Evolutionary conservation across 2,113 vertebrate genomes (phyloP), one percentile per base, ranked within the genome.

Genomic region (Oenanthe oenanthe): DNA sequence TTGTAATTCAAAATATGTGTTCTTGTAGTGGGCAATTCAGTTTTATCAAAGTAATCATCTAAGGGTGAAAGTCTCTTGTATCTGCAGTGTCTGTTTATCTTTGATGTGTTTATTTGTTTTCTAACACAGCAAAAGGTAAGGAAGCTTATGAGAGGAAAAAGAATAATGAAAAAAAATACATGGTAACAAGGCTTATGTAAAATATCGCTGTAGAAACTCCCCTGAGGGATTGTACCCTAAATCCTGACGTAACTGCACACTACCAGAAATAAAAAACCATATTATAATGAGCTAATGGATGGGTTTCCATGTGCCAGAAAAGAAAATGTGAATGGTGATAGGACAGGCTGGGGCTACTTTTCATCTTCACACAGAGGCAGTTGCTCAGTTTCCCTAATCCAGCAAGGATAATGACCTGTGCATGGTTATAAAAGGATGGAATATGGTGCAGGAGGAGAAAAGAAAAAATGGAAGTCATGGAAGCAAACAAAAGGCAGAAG

Each of bases 21-120:
- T 76, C 62, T 75, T 85, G 66, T 79, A 58, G 51, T 78, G 50
- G 77, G 42, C 0, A 53, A 17, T 88, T 90, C 4, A 1, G n/a
- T 93, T 88, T 88, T 81, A 89, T 92, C 76, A 48, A 74, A 66
- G 18, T 89, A 89, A 53, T 80, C 45, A 77, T 80, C 74, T 76
- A 62, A 78, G 72, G 29, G 32, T 74, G 75, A 80, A 66, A 74
- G 34, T 92, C 40, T 92, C 32, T 40, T 83, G 8, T 67, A 36
- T 67, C 32, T 74, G 40, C 63, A 71, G 13, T 85, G 40, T 66
- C 71, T 88, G 50, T 82, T 87, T 87, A 73, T 68, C 71, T 91
- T 93, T 66, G 58, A 36, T 80, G 67, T 83, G 40, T 88, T 85
- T 80, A 58, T 80, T 87, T 29, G 3, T 86, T 79, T 88, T 80